These are phyloP conservation scores for Diachrysia chrysitis DNA, from an alignment of 2,888 invertebrate species.

Conservation along the genomic window DNA sequence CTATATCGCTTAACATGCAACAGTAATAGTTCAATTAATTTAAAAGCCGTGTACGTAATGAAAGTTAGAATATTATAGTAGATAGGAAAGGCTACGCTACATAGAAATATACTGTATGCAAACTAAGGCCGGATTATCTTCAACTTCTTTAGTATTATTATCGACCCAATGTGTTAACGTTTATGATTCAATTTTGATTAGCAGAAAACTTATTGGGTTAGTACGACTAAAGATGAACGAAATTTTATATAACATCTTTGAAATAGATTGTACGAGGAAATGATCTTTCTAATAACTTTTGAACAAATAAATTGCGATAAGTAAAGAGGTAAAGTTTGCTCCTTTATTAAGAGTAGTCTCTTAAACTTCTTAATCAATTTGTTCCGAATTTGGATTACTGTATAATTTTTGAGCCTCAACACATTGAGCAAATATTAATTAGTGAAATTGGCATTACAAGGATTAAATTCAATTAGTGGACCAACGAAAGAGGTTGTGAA, in stretches of 20 bases:
- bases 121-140: conserved; percentile 19
- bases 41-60: conserved; percentile 25
- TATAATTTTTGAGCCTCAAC: conserved; percentile 31
- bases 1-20: conserved; percentile 20
- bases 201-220: conserved; percentile 20
- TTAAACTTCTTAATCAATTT: conserved; percentile 53
- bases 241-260: conserved; percentile 52
- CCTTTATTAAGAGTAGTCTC: conserved; percentile 48
- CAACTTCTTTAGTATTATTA: conserved; percentile 15
- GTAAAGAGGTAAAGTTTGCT: conserved; percentile 49
- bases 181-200: conserved; percentile 26
- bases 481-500: neutral
- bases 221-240: conserved; percentile 26
- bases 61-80: conserved; percentile 9
- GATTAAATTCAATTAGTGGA: neutral
- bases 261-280: conserved; percentile 50
- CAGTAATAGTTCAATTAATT: conserved; percentile 30
- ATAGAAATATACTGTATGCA: conserved; percentile 16
- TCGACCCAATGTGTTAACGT: neutral
- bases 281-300: conserved; percentile 54
- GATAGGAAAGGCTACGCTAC: conserved; percentile 11
- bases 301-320: conserved; percentile 54
- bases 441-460: conserved; percentile 14
- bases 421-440: conserved; percentile 28
- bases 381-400: conserved; percentile 35